Base-by-base conservation (phyloP, 2,888 invertebrate species). In the Diarsia brunnea region DNA sequence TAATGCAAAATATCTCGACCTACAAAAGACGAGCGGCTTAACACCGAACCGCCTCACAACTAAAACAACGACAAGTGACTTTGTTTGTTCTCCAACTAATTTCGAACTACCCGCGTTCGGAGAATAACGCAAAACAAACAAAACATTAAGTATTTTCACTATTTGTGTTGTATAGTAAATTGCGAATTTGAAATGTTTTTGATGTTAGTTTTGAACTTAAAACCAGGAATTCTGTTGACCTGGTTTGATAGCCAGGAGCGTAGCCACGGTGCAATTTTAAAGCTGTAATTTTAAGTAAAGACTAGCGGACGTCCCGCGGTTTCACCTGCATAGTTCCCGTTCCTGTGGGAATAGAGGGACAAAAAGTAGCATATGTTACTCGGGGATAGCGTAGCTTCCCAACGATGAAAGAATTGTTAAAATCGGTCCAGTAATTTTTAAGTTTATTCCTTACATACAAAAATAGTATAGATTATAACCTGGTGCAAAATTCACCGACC, bases 31-130 rank as follows among this genome's bases (percentile, higher is more conserved):
- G 31, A 21, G 3, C 47, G 16, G 3, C 43, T 21, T 47, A 76
- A 24, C 51, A 61, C 24, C 51, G 21, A 7, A 68, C 21, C 11
- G 19, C 27, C 45, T 45, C 16, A 31, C 27, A 24, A 53, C 55
- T 49, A 66, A 49, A 73, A 45, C 49, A 75, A 70, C 69, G 38
- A 65, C 16, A 43, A 73, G 47, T 45, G 64, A 51, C 63, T 77
- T 64, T 65, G 70, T 81, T 73, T 66, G 67, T 79, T 71, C 66
- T 4, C 19, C 55, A 83, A 83, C 84, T 67, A 72, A 82, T 80
- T 69, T 74, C 65, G 11, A 75, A 71, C 81, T 67, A 64, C 75
- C 73, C 71, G 38, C 75, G 43, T 75, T n/a, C 16, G 10, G 38
- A 21, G 27, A 78, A 68, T 69, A 69, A 69, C 67, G 27, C 27